Conservation (phyloP, 1,140 invertebrate species). For the Lutraria rhynchaena region DNA sequence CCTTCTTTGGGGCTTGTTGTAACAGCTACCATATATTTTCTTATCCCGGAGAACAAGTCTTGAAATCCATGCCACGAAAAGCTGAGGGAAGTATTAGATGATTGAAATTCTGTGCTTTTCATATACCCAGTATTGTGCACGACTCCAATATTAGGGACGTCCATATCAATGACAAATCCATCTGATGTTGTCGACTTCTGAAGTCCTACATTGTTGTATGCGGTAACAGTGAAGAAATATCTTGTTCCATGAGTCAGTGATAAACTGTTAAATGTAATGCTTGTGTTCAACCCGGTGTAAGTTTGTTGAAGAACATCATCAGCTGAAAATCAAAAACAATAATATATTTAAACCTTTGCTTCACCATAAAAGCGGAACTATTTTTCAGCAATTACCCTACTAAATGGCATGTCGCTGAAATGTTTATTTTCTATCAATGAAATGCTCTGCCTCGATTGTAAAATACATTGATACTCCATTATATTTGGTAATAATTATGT, state of each 20-base stretch:
- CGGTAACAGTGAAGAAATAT: conserved; percentile 58
- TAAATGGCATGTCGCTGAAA: no score
- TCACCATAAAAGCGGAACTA: no score
- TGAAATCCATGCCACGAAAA: conserved; percentile 62
- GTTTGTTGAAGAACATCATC: conserved; percentile 29
- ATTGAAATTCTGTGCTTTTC: conserved; percentile 18
- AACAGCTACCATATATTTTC: conserved; percentile 41
- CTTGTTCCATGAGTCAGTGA: conserved; percentile 43
- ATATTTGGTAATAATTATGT: no score
- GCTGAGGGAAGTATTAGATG: conserved; percentile 9
- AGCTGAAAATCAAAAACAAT: conserved; percentile 35
- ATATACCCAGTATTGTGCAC: conserved; percentile 48
- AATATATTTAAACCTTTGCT: no score
- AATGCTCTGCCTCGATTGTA: no score
- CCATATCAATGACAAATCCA: conserved; percentile 57
- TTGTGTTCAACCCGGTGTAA: conserved; percentile 16
- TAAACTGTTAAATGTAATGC: neutral
- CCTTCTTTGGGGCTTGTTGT: neutral
- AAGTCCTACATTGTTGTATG: conserved; percentile 48
- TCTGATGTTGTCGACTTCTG: conserved; percentile 42
- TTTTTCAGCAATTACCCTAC: no score
- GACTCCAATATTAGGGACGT: conserved; percentile 44
- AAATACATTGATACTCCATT: neutral
- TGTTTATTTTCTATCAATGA: neutral
- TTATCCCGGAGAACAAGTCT: conserved; percentile 51